Evolutionary conservation across 1,140 invertebrate genomes (phyloP).

Genomic region (Lasioglossum baleicum): DNA sequence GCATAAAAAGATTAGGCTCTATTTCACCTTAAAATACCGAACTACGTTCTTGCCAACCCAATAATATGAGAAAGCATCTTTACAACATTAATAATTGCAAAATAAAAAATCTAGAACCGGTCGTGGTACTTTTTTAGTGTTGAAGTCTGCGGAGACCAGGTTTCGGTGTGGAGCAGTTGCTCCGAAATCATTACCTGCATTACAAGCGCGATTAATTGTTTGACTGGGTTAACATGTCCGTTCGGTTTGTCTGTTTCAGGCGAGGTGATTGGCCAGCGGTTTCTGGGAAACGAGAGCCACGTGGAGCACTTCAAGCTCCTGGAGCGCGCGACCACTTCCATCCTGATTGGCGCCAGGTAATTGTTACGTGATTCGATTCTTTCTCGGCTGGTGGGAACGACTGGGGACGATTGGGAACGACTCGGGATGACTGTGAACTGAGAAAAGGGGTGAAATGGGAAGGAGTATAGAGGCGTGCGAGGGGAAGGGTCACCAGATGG

Average conservation of each 20-base stretch:
- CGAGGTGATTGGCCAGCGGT: slow-evolving; percentile 80
- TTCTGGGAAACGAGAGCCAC: slow-evolving; percentile 82
- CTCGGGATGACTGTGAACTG: no score
- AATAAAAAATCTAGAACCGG: no score
- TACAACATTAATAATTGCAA: no score
- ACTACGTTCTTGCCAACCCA: no score
- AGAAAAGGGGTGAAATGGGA: neutral
- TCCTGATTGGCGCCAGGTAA: slow-evolving; percentile 86
- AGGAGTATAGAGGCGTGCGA: neutral
- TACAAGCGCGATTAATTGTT: neutral
- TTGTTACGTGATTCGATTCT: slow-evolving; percentile 59
- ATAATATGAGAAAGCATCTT: no score
- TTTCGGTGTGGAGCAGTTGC: neutral
- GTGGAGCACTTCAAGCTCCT: slow-evolving; percentile 85
- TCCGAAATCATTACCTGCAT: neutral
- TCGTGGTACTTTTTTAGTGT: no score
- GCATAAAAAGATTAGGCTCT: no score
- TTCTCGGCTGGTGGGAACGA: slow-evolving; percentile 20
- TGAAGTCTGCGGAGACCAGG: no score
- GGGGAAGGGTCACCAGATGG: slow-evolving; percentile 52
- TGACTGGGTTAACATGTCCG: neutral
- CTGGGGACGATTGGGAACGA: no score
- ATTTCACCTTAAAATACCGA: no score
- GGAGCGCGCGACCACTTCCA: slow-evolving; percentile 82
- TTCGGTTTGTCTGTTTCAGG: slow-evolving; percentile 74